phyloP scores from a whole-genome alignment of 2,888 invertebrate species.

The Diogma glabrata region DNA sequence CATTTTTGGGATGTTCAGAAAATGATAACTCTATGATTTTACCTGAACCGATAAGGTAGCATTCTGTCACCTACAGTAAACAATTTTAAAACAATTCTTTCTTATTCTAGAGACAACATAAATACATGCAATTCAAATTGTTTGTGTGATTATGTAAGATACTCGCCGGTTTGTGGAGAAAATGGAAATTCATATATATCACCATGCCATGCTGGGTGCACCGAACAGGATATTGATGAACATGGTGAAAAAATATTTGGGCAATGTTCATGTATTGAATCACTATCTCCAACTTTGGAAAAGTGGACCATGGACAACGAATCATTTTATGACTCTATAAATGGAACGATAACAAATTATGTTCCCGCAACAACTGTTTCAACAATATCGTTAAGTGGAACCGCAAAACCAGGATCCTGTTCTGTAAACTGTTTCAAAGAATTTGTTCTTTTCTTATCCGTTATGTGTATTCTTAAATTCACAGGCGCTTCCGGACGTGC shows the following conservation, averaged over 20 bases:
- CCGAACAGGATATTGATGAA: slow-evolving; percentile 20
- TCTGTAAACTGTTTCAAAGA: slow-evolving; percentile 45
- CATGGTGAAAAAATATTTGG: slow-evolving; percentile 9
- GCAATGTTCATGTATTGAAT: slow-evolving; percentile 12
- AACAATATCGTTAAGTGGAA: slow-evolving; percentile 30
- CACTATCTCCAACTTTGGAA: no score
- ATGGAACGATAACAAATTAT: no score
- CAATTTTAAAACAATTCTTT: not conserved
- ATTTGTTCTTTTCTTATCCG: slow-evolving; percentile 42
- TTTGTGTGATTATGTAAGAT: slow-evolving; percentile 56
- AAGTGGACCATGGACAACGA: no score
- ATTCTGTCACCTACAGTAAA: not conserved
- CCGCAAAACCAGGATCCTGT: slow-evolving; percentile 42
- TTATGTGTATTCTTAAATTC: slow-evolving; percentile 47
- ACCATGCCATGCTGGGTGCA: slow-evolving; percentile 70
- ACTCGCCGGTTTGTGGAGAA: slow-evolving; percentile 59
- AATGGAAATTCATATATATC: slow-evolving; percentile 59
- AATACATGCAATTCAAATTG: slow-evolving; percentile 50
- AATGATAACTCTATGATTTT: slow-evolving; percentile 41
- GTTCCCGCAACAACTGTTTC: no score
- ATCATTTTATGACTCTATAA: not conserved
- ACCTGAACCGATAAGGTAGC: slow-evolving; percentile 22
- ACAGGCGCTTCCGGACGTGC: slow-evolving; percentile 48
- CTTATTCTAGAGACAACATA: not conserved
- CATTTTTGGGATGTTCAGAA: slow-evolving; percentile 52